Evolutionary conservation across 2,888 invertebrate genomes (phyloP), one percentile per base, ranked within the genome.

Genomic region (Tupiocoris notatus): DNA sequence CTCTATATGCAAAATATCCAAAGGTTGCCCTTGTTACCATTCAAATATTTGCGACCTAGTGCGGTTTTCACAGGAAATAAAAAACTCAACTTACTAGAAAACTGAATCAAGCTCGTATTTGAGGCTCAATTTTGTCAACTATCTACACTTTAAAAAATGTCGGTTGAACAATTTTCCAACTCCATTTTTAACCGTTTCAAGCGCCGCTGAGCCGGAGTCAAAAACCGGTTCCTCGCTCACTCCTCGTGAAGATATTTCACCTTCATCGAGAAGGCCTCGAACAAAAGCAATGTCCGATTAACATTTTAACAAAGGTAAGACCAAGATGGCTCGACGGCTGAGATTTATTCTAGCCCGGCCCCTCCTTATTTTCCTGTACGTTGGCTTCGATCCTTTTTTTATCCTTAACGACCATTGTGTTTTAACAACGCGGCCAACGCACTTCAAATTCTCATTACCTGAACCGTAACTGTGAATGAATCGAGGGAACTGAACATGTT

Each of bases 241-340:
- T n/a, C n/a, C n/a, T n/a, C n/a, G 39, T 39, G 39, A 39, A 39
- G 39, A 39, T 39, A 39, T 39, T 39, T 39, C 39, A 39, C 39
- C 39, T 39, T 39, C 39, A 39, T 39, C 39, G 12, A 39, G 39
- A 12, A 39, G 39, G 2, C 59, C 6, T 9, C 59, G 59, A 59
- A 20, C n/a, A n/a, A 59, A 59, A 59, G 59, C 59, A 59, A 59
- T 59, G 59, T 3, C 59, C 59, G 59, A 59, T 59, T 59, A 59
- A 59, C 59, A 59, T 59, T 59, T n/a, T n/a, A 59, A 59, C 39
- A 39, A 39, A 39, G 39, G 39, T 12, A 3, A 12, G 3, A 3
- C 39, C 12, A 12, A 39, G 39, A 39, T 39, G 39, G 39, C 39
- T 39, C 39, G 39, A 39, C 39, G 39, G 39, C 39, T 39, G 39